Evolutionary conservation across 1,140 invertebrate genomes (phyloP), one percentile per base, ranked within the genome.

Genomic region (Cydia splendana): DNA sequence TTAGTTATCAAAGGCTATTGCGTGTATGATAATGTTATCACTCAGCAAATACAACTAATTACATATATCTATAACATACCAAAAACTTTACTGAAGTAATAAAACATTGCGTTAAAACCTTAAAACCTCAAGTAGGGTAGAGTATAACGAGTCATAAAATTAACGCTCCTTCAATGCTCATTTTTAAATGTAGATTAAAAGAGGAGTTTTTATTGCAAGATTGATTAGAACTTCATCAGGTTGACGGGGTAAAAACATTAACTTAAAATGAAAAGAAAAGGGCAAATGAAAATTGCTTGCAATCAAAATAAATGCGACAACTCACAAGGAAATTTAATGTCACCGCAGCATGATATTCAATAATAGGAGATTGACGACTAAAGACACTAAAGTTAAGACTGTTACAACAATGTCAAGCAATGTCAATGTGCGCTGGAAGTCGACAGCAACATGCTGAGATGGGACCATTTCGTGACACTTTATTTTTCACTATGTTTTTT

Each of bases 11-110:
- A 24, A 18, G 57, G 7, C 20, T n/a, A 62, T 62, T 62, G 57
- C 57, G 57, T 62, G 20, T 24, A 62, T 62, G 57, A 62, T 62
- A 62, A 20, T 15, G 34, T 18, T 71, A 67, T 67, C 30, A 71
- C 18, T 71, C 67, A 9, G n/a, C 65, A 71, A 71, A 18, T 34
- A 71, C 15, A 53, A n/a, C 18, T 62, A 24, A 24, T 2, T 24
- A 2, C 24, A 24, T 62, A 2, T 62, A 24, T 62, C 9, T 62
- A 24, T 9, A 62, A 62, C 20, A 24, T 57, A 12, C 57, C 57
- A 24, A 12, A 57, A 62, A 62, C 57, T 20, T 24, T 24, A 62
- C 57, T 10, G n/a, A 57, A 57, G n/a, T 57, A 18, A 57, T 18
- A 18, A 20, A 57, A 57, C 15, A 57, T 15, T 0, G 15, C 45